Evolutionary conservation across 2,113 vertebrate genomes (phyloP).

Genomic region (Gymnocephalus cernua): DNA sequence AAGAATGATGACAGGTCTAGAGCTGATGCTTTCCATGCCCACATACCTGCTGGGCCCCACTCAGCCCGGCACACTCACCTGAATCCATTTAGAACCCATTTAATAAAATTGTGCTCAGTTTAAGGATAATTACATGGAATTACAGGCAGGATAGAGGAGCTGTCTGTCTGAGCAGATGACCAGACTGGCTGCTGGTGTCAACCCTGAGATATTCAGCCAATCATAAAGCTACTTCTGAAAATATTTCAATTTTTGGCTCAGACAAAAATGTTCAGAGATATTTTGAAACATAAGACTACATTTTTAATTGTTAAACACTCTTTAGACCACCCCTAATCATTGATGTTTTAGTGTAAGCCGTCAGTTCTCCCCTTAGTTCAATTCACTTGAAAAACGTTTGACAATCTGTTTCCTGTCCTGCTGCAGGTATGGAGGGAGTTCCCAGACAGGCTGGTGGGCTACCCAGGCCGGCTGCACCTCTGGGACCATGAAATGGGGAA

Average conservation of each 20-base stretch:
- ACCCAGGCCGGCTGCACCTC: constrained; percentile 95
- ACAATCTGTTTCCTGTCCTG: constrained; percentile 33
- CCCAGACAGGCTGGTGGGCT: constrained; percentile 95
- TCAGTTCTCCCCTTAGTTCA: constrained; percentile 7
- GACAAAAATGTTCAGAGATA: constrained; percentile 11
- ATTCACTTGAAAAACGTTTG: constrained; percentile 9
- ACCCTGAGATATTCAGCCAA: constrained; percentile 28
- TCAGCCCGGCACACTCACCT: constrained; percentile 72
- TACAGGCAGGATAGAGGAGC: constrained; percentile 63
- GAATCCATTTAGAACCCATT: constrained; percentile 83
- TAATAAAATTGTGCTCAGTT: constrained; percentile 84
- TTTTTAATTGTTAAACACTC: background rate
- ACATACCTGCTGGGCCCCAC: constrained; percentile 53
- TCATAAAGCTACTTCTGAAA: constrained; percentile 8
- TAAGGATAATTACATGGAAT: constrained; percentile 82
- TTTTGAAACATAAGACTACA: constrained; percentile 5
- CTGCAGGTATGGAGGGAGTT: constrained; percentile 97
- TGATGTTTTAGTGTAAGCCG: background rate
- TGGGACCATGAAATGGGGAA: constrained; percentile 99
- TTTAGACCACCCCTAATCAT: background rate
- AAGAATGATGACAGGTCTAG: constrained; percentile 72
- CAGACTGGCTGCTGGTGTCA: constrained; percentile 39
- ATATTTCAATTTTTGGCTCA: constrained; percentile 16
- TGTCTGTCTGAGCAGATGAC: constrained; percentile 56
- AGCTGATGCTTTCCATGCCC: constrained; percentile 76